phyloP scores from a whole-genome alignment of 2,888 invertebrate genomes.

The Trichacis sp. region DNA sequence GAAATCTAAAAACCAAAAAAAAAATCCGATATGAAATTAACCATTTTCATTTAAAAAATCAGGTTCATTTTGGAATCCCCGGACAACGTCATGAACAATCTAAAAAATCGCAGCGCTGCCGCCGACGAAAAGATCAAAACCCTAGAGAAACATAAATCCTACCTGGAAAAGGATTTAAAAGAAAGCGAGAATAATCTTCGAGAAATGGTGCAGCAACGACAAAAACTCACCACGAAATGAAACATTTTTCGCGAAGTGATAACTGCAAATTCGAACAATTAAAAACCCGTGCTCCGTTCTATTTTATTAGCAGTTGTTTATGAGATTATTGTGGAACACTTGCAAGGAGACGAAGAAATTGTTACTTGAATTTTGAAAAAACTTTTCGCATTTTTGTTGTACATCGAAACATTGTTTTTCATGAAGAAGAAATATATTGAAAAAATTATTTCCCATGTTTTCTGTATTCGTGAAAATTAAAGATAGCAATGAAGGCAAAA shows the following conservation, averaged over 20 bases:
- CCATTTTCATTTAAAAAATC: neutral
- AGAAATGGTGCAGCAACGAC: slow-evolving; percentile 81
- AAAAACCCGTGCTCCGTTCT: neutral
- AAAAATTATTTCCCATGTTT: too few relatives aligned
- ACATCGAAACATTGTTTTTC: neutral
- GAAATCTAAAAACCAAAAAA: neutral
- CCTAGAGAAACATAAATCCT: slow-evolving; percentile 81
- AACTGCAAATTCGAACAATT: neutral
- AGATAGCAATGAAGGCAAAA: neutral
- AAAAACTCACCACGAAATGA: slow-evolving; percentile 52
- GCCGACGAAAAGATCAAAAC: slow-evolving; percentile 78
- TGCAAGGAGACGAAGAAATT: too few relatives aligned
- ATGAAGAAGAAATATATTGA: too few relatives aligned
- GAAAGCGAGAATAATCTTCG: slow-evolving; percentile 88
- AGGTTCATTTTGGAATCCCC: slow-evolving; percentile 80
- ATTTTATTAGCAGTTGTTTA: neutral
- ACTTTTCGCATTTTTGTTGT: too few relatives aligned
- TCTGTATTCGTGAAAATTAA: too few relatives aligned
- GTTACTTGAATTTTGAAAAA: too few relatives aligned
- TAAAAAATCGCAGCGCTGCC: slow-evolving; percentile 73
- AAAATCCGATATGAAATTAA: neutral
- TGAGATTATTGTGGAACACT: neutral
- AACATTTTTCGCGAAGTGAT: neutral
- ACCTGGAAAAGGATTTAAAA: slow-evolving; percentile 83
- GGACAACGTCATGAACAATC: slow-evolving; percentile 74